Conservation (phyloP, 2,797 vertebrate species). For the Enoplosus armatus region DNA sequence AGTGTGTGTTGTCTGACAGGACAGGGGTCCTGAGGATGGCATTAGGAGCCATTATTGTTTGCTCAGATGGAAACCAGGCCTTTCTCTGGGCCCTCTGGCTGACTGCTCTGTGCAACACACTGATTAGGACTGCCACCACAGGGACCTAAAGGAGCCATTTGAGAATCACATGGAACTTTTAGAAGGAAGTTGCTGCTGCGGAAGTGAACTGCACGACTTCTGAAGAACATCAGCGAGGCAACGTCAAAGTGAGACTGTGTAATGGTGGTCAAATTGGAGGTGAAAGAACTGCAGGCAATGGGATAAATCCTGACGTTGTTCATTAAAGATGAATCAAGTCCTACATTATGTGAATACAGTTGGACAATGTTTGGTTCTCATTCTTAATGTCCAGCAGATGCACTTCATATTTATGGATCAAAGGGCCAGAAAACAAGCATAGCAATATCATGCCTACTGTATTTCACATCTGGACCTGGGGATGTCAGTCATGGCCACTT, state of each 20-base stretch:
- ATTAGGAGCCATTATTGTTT: constrained; percentile 67
- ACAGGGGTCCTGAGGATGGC: constrained; percentile 50
- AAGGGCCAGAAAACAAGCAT: constrained; percentile 54
- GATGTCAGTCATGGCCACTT: constrained; percentile 47
- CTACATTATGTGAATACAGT: constrained; percentile 37
- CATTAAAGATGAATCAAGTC: constrained; percentile 54
- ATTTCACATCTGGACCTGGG: constrained; percentile 61
- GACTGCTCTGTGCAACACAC: constrained; percentile 46
- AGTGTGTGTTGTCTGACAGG: constrained; percentile 49
- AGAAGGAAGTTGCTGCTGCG: constrained; percentile 7
- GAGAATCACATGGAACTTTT: constrained; percentile 39
- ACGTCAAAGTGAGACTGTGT: constrained; percentile 35
- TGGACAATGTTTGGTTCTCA: constrained; percentile 49
- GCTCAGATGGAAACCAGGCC: constrained; percentile 76
- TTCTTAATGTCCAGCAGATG: constrained; percentile 65
- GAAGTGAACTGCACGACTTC: constrained; percentile 34
- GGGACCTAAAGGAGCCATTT: constrained; percentile 53
- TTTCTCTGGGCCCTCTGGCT: constrained; percentile 30
- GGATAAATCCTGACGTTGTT: constrained; percentile 45
- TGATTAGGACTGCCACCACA: constrained; percentile 70
- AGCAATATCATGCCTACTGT: constrained; percentile 47
- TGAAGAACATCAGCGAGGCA: constrained; percentile 27
- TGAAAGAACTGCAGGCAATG: constrained; percentile 38
- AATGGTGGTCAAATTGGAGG: constrained; percentile 39
- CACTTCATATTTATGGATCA: constrained; percentile 64